A percentile compares a stretch with the other conserved stretches of the same genome.
phyloP scores from a whole-genome alignment of 2,113 vertebrate genomes.

The human (Homo sapiens) region DNA sequence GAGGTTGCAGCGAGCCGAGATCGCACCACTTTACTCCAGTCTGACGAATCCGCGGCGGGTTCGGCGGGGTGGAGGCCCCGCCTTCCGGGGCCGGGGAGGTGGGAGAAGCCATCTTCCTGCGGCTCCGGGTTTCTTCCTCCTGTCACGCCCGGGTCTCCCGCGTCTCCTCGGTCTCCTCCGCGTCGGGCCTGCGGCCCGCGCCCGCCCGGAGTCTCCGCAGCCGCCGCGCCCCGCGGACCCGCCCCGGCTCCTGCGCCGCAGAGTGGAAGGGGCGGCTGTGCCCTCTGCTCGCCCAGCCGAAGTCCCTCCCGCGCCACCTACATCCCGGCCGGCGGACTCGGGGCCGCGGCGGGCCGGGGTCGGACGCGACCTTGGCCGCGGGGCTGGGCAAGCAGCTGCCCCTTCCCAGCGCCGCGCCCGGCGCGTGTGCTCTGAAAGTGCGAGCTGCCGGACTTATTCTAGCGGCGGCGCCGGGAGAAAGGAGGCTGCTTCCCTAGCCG shows the following conservation, averaged over 20 bases:
- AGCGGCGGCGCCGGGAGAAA: background rate
- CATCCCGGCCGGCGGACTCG: background rate
- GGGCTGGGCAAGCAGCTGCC: background rate
- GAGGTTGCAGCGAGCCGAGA: no score
- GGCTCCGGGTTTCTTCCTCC: background rate
- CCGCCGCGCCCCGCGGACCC: background rate
- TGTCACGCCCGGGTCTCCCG: slow-evolving; percentile 45
- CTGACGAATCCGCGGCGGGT: slow-evolving; percentile 84
- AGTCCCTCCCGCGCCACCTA: slow-evolving; percentile 4
- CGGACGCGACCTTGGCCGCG: background rate
- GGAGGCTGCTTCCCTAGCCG: background rate
- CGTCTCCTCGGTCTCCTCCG: background rate
- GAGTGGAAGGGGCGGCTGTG: background rate
- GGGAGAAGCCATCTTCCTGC: slow-evolving; percentile 85
- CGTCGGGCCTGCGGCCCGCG: slow-evolving; percentile 34
- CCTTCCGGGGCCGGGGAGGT: slow-evolving; percentile 79
- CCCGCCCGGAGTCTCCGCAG: background rate
- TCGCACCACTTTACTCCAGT: no score
- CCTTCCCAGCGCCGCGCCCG: background rate
- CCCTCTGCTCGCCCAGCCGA: background rate
- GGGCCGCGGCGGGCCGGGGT: background rate
- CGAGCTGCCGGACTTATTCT: background rate
- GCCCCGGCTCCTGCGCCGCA: slow-evolving; percentile 52
- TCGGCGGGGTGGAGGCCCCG: slow-evolving; percentile 79
- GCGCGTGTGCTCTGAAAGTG: background rate